Evolutionary conservation across 2,797 vertebrate genomes (phyloP).

Genomic region (Leucoraja ocellata): DNA sequence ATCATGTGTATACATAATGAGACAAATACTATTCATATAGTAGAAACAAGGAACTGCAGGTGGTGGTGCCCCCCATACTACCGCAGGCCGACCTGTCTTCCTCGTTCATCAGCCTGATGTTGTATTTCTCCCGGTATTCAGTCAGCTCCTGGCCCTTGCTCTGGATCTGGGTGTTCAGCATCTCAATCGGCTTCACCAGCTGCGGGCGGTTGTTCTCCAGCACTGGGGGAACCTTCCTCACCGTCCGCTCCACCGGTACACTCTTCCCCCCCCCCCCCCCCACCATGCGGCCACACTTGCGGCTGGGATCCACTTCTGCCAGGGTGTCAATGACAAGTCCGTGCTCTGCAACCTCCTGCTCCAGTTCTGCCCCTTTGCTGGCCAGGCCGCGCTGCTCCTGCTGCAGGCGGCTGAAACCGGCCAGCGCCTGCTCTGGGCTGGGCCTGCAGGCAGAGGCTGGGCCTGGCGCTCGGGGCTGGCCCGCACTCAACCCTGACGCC

Average conservation of each 20-base stretch:
- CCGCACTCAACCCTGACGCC: neutral
- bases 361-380: constrained; percentile 79
- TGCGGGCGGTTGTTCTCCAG: constrained; percentile 78
- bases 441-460: neutral
- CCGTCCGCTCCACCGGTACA: constrained; percentile 83
- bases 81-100: constrained; percentile 62
- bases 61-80: constrained; percentile 58
- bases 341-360: constrained; percentile 89
- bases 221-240: constrained; percentile 85
- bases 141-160: constrained; percentile 83
- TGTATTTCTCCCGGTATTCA: constrained; percentile 86
- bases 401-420: too few relatives aligned
- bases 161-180: constrained; percentile 77
- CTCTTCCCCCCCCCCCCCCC: too few relatives aligned
- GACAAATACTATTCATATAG: neutral
- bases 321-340: constrained; percentile 85
- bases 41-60: too few relatives aligned
- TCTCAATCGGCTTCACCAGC: constrained; percentile 77
- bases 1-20: neutral
- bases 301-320: constrained; percentile 76
- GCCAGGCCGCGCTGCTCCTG: constrained; percentile 83
- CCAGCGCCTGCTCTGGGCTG: too few relatives aligned
- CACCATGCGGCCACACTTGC: constrained; percentile 84
- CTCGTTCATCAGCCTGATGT: constrained; percentile 83
- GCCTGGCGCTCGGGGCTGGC: neutral